Base-by-base conservation (phyloP, 1,140 invertebrate genomes). In the Colletes gigas region DNA sequence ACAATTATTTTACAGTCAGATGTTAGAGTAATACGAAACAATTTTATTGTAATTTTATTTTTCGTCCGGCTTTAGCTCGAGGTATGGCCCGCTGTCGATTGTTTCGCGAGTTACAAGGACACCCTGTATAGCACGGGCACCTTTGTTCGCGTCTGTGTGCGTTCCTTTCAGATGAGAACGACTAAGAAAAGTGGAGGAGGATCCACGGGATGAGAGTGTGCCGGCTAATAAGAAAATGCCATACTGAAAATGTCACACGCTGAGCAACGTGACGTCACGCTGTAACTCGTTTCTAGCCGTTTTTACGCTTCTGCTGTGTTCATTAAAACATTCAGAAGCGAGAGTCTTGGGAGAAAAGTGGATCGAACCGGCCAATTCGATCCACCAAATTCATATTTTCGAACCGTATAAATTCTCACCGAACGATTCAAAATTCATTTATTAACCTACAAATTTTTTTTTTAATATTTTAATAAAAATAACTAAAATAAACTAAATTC, bases 241-340 rank as follows among this genome's bases (percentile, higher is more conserved):
- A 86, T 73, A 77, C 84, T 89, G 85, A 86, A 89, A 89, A 89
- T 88, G 83, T 88, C 88, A 88, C 84, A 87, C 78, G 85, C 87
- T 63, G 80, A 89, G 83, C 59, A 57, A 75, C 65, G 67, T 86
- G 83, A 86, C 79, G 62, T 85, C 75, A 85, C 4, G 10, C 62
- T 47, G 44, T 54, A 55, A 60, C 52, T 59, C 76, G 70, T 73
- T 50, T 41, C 69, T 17, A 6, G 4, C 19, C 44, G 63, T 84
- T 83, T 85, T 41, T 30, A 41, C 15, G 15, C 30, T 47, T 63
- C 54, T 54, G 52, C 39, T 55, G 10, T 54, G n/a, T 44, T 30
- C 30, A 55, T 74, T 30, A 6, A 76, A 76, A 54, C 44, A 52
- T 55, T 30, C 15, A 5, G n/a, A 19, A 60, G 17, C 7, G 44